These are phyloP conservation scores for Phocoena sinus DNA, from an alignment of 2,113 vertebrate species.

Conservation along the genomic window DNA sequence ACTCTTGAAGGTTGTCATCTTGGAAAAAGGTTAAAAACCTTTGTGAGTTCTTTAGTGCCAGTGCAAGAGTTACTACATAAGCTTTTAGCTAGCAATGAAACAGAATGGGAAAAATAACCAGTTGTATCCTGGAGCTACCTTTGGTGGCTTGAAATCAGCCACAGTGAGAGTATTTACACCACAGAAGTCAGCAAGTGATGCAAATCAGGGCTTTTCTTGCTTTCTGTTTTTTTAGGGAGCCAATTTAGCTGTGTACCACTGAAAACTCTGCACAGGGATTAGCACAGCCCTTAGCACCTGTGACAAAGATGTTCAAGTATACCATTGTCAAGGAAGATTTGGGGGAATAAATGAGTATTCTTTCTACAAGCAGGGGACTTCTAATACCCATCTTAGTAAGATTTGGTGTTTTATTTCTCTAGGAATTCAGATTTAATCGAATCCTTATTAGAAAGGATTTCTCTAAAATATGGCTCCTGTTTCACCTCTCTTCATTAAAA, in stretches of 20 bases:
- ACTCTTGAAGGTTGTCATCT: background rate
- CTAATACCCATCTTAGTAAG: background rate
- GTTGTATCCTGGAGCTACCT: background rate
- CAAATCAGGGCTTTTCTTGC: background rate
- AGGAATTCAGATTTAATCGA: background rate
- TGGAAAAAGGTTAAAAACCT: background rate
- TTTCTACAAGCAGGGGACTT: background rate
- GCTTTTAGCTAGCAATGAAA: background rate
- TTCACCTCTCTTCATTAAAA: slow-evolving; percentile 30
- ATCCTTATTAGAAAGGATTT: slow-evolving; percentile 13
- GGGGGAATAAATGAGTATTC: background rate
- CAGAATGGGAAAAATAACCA: background rate
- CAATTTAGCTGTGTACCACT: background rate
- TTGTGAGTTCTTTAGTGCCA: background rate
- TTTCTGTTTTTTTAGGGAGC: background rate
- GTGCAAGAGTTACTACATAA: background rate
- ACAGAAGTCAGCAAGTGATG: background rate
- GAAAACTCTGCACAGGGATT: background rate
- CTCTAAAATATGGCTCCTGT: background rate
- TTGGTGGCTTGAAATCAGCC: background rate
- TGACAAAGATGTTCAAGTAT: background rate
- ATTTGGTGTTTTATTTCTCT: background rate
- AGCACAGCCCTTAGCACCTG: background rate
- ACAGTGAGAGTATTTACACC: background rate
- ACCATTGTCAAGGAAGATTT: background rate